Evolutionary conservation across 2,888 invertebrate genomes (phyloP), one percentile per base, ranked within the genome.

Genomic region (Agelastica alni): DNA sequence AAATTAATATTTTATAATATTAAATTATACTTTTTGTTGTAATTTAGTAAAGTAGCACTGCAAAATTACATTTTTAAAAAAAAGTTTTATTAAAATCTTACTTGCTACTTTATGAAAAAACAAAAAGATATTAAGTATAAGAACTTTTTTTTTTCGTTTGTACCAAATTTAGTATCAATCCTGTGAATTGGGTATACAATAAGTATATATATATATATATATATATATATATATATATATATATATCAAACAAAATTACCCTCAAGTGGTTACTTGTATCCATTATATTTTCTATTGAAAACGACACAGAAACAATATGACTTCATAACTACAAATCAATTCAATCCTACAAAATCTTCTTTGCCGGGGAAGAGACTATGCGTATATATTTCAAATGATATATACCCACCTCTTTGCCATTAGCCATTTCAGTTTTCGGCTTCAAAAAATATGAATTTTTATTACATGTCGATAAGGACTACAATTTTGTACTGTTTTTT

Each of bases 321-420:
- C 74, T 75, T 70, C 70, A 68, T 70, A 73, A 74, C 74, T 72
- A 75, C 76, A 76, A 76, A 76, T 76, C 76, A 76, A 72, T 66
- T 66, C 72, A 68, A 75, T 75, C 74, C 74, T 61, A 73, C 68
- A 73, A 74, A 73, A 75, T 75, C 73, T 72, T 68, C 70, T 51
- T 51, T 42, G 32, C 49, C 56, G 52, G 16, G 46, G 41, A 51
- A 44, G 26, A 43, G 26, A 46, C 52, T 55, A 51, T 44, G 44
- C 41, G 26, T 45, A 51, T 36, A 51, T 46, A 45, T 41, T 42
- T 41, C 39, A 41, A 41, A 51, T 47, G 56, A 51, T 56, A 51
- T 51, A 56, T 55, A 51, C 32, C 14, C 48, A 17, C 37, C 28
- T 28, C 37, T 17, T 37, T 28, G 37, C 37, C 47, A 49, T 49